Evolutionary conservation across 2,797 vertebrate genomes (phyloP).

Genomic region (Nyctalus aviator): DNA sequence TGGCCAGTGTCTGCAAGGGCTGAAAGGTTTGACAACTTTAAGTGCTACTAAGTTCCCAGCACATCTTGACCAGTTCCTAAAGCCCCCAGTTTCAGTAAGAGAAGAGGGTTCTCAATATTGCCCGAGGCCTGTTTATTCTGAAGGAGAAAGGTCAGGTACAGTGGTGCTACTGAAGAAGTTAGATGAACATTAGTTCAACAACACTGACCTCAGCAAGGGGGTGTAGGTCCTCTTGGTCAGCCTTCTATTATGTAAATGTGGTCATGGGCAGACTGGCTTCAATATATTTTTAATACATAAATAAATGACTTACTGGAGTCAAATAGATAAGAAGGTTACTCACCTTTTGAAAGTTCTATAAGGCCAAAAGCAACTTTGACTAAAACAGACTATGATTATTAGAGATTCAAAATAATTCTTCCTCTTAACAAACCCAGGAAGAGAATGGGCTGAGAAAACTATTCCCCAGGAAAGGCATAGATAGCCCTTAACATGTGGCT

Average conservation of each 20-base stretch:
- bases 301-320: neutral
- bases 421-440: neutral
- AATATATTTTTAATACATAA: neutral
- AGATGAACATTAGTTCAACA: neutral
- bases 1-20: neutral
- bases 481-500: neutral
- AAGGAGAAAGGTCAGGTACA: neutral
- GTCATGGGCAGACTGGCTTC: neutral
- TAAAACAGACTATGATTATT: neutral
- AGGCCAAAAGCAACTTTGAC: neutral
- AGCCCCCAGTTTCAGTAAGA: neutral
- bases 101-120: neutral
- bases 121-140: neutral
- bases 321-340: neutral
- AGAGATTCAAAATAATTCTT: slow-evolving; percentile 6
- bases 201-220: neutral
- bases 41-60: neutral
- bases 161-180: neutral
- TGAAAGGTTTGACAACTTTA: neutral
- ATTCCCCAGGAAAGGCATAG: neutral
- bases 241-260: neutral
- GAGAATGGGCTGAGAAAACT: neutral
- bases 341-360: neutral
- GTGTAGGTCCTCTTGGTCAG: neutral
- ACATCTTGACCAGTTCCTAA: neutral